Evolutionary conservation across 1,140 invertebrate species (phyloP), one percentile per base, ranked within the genome.

Genomic region (Caenorhabditis latens): DNA sequence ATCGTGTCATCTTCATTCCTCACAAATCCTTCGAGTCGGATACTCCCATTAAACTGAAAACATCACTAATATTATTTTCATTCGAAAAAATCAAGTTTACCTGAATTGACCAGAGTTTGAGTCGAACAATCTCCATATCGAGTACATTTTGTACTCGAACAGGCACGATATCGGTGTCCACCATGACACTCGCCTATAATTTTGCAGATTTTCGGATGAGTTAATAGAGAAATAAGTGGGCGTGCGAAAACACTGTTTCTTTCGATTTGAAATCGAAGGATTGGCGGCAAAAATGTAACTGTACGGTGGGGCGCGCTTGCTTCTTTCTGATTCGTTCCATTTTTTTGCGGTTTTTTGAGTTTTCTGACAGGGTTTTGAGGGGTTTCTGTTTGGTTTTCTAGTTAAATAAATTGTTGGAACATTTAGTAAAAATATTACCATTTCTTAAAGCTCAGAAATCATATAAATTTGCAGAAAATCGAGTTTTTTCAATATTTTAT

Each of bases 91-190:
- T n/a, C 53, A 79, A 13, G 2, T 42, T 79, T 24, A 79, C 71
- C 71, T 79, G 43, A 11, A 79, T 79, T 6, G 71, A 79, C 71
- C 71, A 79, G 21, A 79, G n/a, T 13, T 79, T 79, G 21, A 79
- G 46, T 46, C 71, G 71, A 79, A 79, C 19, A 11, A 79, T 79
- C 24, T 79, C 71, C 46, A 48, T 79, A 79, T 79, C 71, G 11
- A 79, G 71, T 50, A 79, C 71, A 79, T 79, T 79, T 79, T 79
- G 71, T 79, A 79, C 71, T 79, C 71, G 71, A 79, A 11, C 46
- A 6, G 71, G 71, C 4, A 79, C 14, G 42, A 79, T 50, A 4
- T 79, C 4, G 3, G 19, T 79, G 21, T 79, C 71, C 14, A n/a
- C 71, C 71, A 79, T 79, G 16, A 53, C 11, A 53, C 16, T 14